Base-by-base conservation (phyloP, 2,888 invertebrate species). In the Mimachlamys varia region DNA sequence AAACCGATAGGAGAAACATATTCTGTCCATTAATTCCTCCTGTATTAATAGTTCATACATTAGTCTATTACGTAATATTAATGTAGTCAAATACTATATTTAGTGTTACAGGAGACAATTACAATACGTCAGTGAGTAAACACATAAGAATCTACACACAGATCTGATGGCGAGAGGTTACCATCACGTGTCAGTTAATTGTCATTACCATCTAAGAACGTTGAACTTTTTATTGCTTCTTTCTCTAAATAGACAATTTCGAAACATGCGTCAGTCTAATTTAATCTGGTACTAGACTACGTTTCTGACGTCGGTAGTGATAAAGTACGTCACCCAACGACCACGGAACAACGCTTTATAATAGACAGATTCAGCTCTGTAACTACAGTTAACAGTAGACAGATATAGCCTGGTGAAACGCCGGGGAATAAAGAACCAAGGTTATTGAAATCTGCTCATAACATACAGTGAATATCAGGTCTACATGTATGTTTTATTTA, bases 161-260 rank as follows among this genome's bases (percentile, higher is more conserved):
- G 15, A 50, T 50, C 50, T 15, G n/a, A n/a, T n/a, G n/a, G n/a
- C n/a, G n/a, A n/a, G n/a, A n/a, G 50, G 17, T 55, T 15, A 55
- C 17, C 19, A 55, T 17, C 55, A 17, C 55, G 55, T 55, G 55
- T 19, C 55, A 55, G 10, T 19, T 55, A 4, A 55, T 55, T 55
- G 55, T 55, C 55, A 19, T 55, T 55, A 55, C 19, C 55, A 55
- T 55, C 55, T 55, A 55, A 55, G 19, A 55, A 55, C 55, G 55
- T 19, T 19, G 4, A 55, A 55, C 55, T 19, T 55, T 55, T 55
- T 55, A 55, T 55, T 55, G 19, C 55, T 19, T 4, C 55, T 17
- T 55, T 55, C 55, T 55, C 55, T 55, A 55, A 55, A 55, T 55
- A 55, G 55, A 55, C 55, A 55, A 55, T 55, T 55, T 55, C 55